Evolutionary conservation across 2,113 vertebrate genomes (phyloP), one percentile per base, ranked within the genome.

Genomic region (Rhinolophus sinicus): DNA sequence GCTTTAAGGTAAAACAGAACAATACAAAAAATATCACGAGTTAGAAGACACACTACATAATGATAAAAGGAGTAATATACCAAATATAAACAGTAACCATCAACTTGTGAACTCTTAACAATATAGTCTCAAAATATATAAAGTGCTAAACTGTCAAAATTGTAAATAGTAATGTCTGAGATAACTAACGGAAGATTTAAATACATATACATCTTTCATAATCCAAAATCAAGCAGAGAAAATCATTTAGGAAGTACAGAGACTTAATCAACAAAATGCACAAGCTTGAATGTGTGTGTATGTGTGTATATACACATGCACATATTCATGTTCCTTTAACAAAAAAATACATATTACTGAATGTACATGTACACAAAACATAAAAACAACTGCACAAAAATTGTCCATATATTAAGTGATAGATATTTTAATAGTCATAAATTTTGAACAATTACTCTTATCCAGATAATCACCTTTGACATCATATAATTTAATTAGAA

Each of bases 401-500:
- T 72, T 75, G 38, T 22, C 56, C 35, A 40, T 47, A 16, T 77
- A 64, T 22, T 56, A 47, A 54, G 4, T 44, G 16, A 38, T 70
- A 67, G 11, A 54, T 81, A n/a, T 15, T 76, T 87, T 80, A 40
- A 60, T 81, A 70, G 47, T 62, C 54, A 62, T 60, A 54, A 30
- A 70, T 70, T 90, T 85, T 85, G 44, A 96, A 85, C 35, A 54
- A 30, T 86, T 21, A 26, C 1, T 52, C 24, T 88, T 14, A 90
- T 28, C 40, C 50, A 77, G 76, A 58, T 52, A 21, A 73, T 65
- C 58, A 28, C 58, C 58, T 76, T 92, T 96, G 40, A 38, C 7
- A 65, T 47, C 38, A 11, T 86, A 33, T 88, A 75, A 85, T 65
- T 85, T 92, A 85, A 81, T 85, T 81, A 84, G 64, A 84, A 80